Evolutionary conservation across 2,888 invertebrate genomes (phyloP), one percentile per base, ranked within the genome.

Genomic region (Autographa pulchrina): DNA sequence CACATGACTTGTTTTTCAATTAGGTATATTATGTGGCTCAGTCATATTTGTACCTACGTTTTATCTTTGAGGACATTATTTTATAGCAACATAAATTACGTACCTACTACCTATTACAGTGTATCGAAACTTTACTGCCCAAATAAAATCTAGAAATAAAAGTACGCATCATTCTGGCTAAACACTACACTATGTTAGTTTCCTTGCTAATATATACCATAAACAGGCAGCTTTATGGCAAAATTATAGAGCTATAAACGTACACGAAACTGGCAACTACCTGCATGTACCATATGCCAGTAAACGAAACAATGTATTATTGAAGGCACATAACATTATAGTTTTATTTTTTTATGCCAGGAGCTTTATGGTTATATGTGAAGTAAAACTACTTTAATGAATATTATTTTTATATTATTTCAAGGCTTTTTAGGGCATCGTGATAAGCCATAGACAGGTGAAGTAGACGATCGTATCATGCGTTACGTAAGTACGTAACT

Each of bases 231-330:
- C 62, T 80, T 77, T 80, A 82, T 70, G 52, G 62, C 68, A 43
- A 60, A 65, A 75, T 75, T 80, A 81, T 77, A 65, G 70, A 62
- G 59, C 69, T 31, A 80, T 82, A 82, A 82, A 83, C 72, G 65
- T 68, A 56, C 41, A 67, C 9, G 66, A n/a, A 77, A 65, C 63
- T 64, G 35, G 43, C 38, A 75, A 76, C 63, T 80, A 68, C 77
- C 80, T 62, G n/a, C 80, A 72, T 25, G 3, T 25, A 25, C 25
- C 25, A 25, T 68, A 62, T 70, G 64, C 63, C 41, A 67, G 54
- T 67, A 65, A 75, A 70, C n/a, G 32, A 63, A 54, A 72, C 81
- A 68, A 64, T 80, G 81, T 76, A 77, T 72, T 68, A 80, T 80
- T 65, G 48, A 76, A n/a, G 16, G 38, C n/a, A 14, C 1, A 59